A percentile compares a stretch with the other conserved stretches of the same genome.
phyloP scores from a whole-genome alignment of 2,888 invertebrate species.

The Ormyrus thymus region DNA sequence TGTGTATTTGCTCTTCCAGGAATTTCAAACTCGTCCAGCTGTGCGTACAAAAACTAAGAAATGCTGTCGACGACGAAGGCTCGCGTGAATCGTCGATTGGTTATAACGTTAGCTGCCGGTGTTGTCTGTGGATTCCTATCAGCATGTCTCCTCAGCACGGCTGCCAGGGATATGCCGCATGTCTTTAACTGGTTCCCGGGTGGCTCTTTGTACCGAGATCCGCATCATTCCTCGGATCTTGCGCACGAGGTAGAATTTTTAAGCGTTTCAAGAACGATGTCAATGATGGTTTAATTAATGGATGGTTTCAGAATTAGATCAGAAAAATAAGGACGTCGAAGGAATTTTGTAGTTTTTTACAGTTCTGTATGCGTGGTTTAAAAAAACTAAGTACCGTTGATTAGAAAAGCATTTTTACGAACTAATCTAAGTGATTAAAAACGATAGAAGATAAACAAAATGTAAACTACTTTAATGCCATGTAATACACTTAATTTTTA shows the following conservation, averaged over 20 bases:
- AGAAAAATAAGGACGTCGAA: neutral
- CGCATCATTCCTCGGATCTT: conserved; percentile 72
- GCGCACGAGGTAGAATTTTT: conserved; percentile 66
- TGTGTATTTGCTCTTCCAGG: conserved; percentile 9
- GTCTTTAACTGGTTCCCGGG: conserved; percentile 76
- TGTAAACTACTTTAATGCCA: no score
- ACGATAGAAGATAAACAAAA: no score
- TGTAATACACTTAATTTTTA: no score
- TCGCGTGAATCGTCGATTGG: conserved; percentile 80
- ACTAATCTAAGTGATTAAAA: no score
- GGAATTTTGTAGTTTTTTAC: neutral
- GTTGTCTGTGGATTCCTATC: conserved; percentile 86
- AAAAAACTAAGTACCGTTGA: no score
- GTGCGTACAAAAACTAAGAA: conserved; percentile 35
- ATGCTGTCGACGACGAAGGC: conserved; percentile 55
- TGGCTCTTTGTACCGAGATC: conserved; percentile 67
- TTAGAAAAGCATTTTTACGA: no score
- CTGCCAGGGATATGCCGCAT: conserved; percentile 77
- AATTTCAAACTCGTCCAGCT: conserved; percentile 12
- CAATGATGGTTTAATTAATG: no score
- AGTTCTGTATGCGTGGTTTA: no score
- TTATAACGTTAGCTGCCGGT: conserved; percentile 83
- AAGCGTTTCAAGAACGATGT: no score
- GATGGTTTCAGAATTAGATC: no score
- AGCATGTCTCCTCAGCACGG: conserved; percentile 83